phyloP scores from a whole-genome alignment of 1,140 invertebrate genomes.

The Triops longicaudatus region DNA sequence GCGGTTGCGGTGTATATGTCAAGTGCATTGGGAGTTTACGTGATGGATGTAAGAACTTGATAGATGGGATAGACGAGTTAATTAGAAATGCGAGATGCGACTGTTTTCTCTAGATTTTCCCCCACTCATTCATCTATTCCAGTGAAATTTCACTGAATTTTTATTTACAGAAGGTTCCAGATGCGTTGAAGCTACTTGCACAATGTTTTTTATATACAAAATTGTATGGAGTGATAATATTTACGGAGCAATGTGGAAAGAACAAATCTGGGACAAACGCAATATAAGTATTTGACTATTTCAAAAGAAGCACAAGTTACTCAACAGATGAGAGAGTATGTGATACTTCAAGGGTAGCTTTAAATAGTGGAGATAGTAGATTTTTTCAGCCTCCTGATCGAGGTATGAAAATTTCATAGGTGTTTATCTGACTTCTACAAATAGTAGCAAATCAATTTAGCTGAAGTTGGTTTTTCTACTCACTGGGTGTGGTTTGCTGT shows the following conservation, averaged over 20 bases:
- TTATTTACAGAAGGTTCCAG: neutral
- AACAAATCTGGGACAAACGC: neutral
- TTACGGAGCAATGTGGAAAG: neutral
- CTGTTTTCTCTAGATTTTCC: neutral
- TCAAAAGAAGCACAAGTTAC: neutral
- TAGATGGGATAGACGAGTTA: neutral
- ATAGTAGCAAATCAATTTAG: neutral
- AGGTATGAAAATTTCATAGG: too few species aligned
- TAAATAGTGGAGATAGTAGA: neutral
- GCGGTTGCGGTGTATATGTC: neutral
- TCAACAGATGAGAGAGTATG: neutral
- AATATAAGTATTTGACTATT: neutral
- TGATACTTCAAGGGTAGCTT: neutral
- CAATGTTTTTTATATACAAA: neutral
- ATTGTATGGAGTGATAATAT: neutral
- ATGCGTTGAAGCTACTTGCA: neutral
- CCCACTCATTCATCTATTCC: neutral
- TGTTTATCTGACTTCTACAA: too few species aligned
- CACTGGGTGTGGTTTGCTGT: neutral
- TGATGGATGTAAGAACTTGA: conserved; percentile 4
- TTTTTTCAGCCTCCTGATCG: neutral
- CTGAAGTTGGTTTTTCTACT: neutral
- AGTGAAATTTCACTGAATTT: conserved; percentile 9
- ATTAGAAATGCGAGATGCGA: neutral
- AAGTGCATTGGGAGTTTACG: conserved; percentile 1